Conservation (phyloP, 2,797 vertebrate genomes). For the Phoebastria nigripes region DNA sequence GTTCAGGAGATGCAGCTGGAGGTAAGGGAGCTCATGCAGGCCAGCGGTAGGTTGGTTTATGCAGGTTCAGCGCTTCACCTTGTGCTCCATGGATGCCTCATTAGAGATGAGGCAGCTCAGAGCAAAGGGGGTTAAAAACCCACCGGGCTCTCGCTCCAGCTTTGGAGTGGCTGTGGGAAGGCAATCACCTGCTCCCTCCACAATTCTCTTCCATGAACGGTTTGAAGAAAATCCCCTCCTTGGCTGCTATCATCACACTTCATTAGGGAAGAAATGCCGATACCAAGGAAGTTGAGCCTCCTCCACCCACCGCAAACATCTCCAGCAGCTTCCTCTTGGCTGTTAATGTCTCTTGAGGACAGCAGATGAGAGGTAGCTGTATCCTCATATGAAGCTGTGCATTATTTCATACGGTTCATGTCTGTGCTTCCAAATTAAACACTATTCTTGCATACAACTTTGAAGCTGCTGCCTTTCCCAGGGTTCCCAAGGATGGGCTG, state of each 20-base stretch:
- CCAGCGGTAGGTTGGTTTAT: neutral
- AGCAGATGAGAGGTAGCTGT: neutral
- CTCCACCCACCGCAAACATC: neutral
- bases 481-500: neutral
- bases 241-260: neutral
- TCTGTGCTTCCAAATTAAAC: neutral
- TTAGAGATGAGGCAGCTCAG: neutral
- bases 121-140: neutral
- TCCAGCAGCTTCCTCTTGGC: neutral
- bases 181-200: neutral
- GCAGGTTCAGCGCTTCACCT: neutral
- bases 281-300: neutral
- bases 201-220: neutral
- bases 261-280: neutral
- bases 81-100: neutral
- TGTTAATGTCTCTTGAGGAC: neutral
- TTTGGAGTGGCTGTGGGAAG: neutral
- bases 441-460: neutral
- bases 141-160: accelerated
- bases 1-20: neutral
- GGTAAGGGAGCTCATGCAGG: neutral
- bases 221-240: neutral
- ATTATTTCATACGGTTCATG: neutral
- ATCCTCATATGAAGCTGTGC: neutral
- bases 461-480: neutral